These are phyloP conservation scores for Stylophora pistillata DNA, from an alignment of 64 coral and sea anemone species.

Conservation along the genomic window DNA sequence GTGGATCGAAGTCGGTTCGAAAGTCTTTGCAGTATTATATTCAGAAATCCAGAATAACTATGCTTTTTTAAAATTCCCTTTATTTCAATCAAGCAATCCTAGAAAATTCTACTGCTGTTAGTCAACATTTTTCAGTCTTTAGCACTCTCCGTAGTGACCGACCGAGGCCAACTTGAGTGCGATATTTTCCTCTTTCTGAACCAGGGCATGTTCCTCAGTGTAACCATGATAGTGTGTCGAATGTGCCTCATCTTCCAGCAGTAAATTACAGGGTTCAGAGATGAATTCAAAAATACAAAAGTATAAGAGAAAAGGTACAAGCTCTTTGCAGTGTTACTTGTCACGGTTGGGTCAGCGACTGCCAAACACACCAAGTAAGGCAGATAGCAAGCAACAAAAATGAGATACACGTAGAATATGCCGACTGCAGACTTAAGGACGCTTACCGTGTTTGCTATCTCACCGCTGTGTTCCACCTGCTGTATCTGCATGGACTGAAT, in stretches of 20 bases:
- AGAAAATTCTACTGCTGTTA: no score
- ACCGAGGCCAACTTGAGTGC: no score
- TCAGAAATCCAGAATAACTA: no score
- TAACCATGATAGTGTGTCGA: not conserved
- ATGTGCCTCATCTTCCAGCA: conserved; percentile 1
- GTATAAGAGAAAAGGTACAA: not conserved
- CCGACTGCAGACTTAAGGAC: not conserved
- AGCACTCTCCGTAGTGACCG: no score
- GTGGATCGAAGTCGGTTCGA: no score
- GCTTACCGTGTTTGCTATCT: not conserved
- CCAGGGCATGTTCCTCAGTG: not conserved
- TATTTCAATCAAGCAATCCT: no score
- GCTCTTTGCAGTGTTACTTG: not conserved
- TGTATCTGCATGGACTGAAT: not conserved
- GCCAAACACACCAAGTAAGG: not conserved
- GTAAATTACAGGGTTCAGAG: conserved; percentile 1
- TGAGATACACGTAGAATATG: not conserved
- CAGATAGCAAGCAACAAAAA: not conserved
- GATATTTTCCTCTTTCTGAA: not conserved
- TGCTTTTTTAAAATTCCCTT: no score
- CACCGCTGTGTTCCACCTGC: not conserved
- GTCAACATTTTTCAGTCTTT: no score
- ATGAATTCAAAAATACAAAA: not conserved
- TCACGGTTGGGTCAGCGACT: not conserved
- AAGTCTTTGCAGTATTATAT: no score